Conservation (phyloP, 2,113 vertebrate genomes). For the Papio anubis region DNA sequence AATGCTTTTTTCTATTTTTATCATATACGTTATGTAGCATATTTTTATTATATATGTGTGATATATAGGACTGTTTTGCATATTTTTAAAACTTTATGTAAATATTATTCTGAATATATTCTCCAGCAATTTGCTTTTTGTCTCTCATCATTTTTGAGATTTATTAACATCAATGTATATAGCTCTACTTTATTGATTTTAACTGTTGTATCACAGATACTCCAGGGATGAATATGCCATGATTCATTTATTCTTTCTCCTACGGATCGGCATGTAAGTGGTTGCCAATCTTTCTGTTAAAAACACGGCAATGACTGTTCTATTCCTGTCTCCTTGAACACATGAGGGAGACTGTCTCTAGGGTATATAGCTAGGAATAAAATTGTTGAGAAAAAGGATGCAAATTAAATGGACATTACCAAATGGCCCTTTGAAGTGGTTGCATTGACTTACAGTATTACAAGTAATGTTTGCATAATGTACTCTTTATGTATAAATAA, state of each 20-base stretch:
- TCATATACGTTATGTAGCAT: too few relatives aligned
- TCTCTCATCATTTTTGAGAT: not conserved
- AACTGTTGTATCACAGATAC: not conserved
- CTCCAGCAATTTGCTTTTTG: not conserved
- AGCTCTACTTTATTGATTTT: not conserved
- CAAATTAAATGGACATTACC: not conserved
- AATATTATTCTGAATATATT: not conserved
- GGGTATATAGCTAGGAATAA: not conserved
- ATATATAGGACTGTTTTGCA: not conserved
- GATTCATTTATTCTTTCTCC: not conserved
- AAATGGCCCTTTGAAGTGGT: not conserved
- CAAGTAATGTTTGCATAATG: not conserved
- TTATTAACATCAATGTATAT: not conserved
- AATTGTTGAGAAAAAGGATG: not conserved
- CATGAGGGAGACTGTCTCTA: not conserved
- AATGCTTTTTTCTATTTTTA: constrained; percentile 17
- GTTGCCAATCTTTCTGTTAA: not conserved
- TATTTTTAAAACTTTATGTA: not conserved
- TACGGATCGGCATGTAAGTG: not conserved
- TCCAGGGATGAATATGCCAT: not conserved
- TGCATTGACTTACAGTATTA: not conserved
- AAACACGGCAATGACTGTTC: not conserved
- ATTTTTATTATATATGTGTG: not conserved
- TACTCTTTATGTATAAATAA: not conserved
- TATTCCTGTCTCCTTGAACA: not conserved